Evolutionary conservation across 1,140 invertebrate species (phyloP).

Genomic region (Cydia splendana): DNA sequence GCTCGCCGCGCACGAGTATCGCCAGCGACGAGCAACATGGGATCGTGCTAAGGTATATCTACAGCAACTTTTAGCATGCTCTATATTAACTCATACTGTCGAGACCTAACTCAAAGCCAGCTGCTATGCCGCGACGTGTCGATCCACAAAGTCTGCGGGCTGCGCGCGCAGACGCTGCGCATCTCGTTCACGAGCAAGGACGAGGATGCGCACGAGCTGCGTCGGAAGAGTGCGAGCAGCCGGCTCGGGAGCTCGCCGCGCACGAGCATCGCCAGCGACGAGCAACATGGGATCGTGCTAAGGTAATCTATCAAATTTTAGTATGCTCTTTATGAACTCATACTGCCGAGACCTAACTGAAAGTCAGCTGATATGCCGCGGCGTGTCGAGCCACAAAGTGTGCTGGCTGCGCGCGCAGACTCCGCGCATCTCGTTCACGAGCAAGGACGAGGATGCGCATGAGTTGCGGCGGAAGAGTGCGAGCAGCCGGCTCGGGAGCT

Average conservation of each 20-base stretch:
- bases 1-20: too few relatives aligned
- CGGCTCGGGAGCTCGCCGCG: too few relatives aligned
- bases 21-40: too few relatives aligned
- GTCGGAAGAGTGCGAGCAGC: conserved; percentile 57
- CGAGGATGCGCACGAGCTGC: conserved; percentile 69
- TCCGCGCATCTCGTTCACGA: conserved; percentile 76
- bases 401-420: conserved; percentile 68
- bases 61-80: too few relatives aligned
- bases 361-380: conserved; percentile 64
- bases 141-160: conserved; percentile 62
- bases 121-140: conserved; percentile 64
- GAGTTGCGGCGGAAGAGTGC: conserved; percentile 34
- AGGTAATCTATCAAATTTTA: too few relatives aligned
- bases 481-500: conserved; percentile 47
- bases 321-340: too few relatives aligned
- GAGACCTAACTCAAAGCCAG: conserved; percentile 69
- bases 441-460: conserved; percentile 42
- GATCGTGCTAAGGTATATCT: too few relatives aligned
- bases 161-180: conserved; percentile 69
- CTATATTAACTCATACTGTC: too few relatives aligned
- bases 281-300: too few relatives aligned
- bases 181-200: conserved; percentile 81
- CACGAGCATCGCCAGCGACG: too few relatives aligned
- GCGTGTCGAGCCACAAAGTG: conserved; percentile 65
- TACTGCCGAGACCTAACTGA: conserved; percentile 68